Conservation (phyloP, 2,888 invertebrate species). For the Nemoura dubitans region DNA sequence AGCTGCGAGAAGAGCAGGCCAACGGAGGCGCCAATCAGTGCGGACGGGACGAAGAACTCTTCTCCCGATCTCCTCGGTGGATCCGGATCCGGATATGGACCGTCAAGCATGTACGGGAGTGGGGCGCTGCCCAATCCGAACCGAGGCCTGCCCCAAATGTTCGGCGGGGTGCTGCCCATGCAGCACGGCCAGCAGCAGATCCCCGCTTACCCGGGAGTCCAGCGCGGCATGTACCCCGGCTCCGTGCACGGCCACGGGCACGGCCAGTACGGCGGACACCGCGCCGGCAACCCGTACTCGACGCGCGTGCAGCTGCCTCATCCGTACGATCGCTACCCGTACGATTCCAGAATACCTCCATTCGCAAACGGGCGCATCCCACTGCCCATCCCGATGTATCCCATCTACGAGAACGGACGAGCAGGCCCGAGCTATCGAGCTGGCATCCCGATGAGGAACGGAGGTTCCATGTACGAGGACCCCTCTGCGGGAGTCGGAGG, state of each 20-base stretch:
- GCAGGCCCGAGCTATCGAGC: conserved; percentile 35
- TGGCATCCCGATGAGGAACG: conserved; percentile 28
- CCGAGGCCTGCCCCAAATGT: conserved; percentile 44
- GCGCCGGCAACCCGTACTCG: neutral
- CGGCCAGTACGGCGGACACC: conserved; percentile 20
- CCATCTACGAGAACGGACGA: conserved; percentile 35
- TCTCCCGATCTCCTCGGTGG: neutral
- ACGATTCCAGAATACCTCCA: conserved; percentile 21
- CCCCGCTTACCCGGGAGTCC: neutral
- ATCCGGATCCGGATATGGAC: neutral
- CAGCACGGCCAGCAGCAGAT: conserved; percentile 20
- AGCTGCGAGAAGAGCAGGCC: neutral
- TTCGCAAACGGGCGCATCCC: conserved; percentile 41
- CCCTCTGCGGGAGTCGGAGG: conserved; percentile 17
- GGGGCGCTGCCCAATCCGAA: conserved; percentile 38
- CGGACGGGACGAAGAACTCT: neutral
- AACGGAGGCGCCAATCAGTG: neutral
- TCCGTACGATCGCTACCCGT: conserved; percentile 25
- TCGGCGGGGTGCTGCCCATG: conserved; percentile 44
- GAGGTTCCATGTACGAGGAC: conserved; percentile 27
- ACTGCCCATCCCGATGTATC: conserved; percentile 21
- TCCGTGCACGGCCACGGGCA: no score
- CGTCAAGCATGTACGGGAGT: conserved; percentile 44
- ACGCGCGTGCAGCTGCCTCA: conserved; percentile 28
- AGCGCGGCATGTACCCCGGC: conserved; percentile 31